These are phyloP conservation scores for Dendroctonus valens DNA, from an alignment of 1,140 invertebrate genomes.

Conservation along the genomic window DNA sequence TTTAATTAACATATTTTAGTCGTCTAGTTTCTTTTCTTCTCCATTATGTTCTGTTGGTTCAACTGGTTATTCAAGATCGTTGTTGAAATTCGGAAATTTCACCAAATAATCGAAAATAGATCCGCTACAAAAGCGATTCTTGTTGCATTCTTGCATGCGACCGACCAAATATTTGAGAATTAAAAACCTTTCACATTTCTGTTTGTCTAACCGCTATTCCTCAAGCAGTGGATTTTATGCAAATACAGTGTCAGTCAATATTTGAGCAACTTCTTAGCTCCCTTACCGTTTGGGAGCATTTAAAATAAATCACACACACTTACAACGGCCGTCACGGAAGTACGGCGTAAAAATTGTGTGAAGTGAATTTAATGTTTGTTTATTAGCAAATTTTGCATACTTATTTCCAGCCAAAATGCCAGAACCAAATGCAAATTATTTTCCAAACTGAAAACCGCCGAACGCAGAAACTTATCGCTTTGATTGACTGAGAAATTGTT, in stretches of 20 bases:
- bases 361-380: too few relatives aligned
- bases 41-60: background rate
- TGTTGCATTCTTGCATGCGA: slow-evolving; percentile 4
- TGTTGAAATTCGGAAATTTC: slow-evolving; percentile 4
- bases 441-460: too few relatives aligned
- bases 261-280: slow-evolving; percentile 16
- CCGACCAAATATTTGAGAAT: slow-evolving; percentile 21
- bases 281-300: slow-evolving; percentile 17
- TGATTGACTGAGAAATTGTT: too few relatives aligned
- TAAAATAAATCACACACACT: slow-evolving; percentile 16
- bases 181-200: slow-evolving; percentile 25
- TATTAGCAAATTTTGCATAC: too few relatives aligned
- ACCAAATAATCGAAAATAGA: background rate
- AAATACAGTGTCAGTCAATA: slow-evolving; percentile 16
- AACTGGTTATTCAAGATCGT: background rate
- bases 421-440: too few relatives aligned
- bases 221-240: slow-evolving; percentile 18
- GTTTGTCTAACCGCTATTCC: slow-evolving; percentile 24
- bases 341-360: too few relatives aligned
- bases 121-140: background rate
- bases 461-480: too few relatives aligned
- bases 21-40: slow-evolving; percentile 1
- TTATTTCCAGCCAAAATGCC: too few relatives aligned
- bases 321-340: background rate
- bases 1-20: background rate